These are phyloP conservation scores for Andrena trimmerana DNA, from an alignment of 2,888 invertebrate species.

Conservation along the genomic window DNA sequence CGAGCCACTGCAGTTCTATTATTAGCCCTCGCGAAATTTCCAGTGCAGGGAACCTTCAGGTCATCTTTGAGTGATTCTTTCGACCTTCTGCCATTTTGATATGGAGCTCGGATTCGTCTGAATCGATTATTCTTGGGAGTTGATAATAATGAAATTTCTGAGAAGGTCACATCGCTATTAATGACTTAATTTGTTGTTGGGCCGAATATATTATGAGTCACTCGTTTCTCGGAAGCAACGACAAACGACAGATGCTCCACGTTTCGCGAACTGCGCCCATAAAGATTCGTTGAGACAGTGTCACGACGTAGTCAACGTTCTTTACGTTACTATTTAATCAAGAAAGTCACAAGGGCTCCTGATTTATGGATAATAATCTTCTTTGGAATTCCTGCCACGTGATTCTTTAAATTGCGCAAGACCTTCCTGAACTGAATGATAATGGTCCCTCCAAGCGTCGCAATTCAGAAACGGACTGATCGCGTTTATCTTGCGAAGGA, in stretches of 20 bases:
- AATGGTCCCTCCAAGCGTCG: not conserved
- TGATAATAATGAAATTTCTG: not conserved
- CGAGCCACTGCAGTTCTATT: constrained; percentile 34
- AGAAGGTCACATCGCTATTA: not conserved
- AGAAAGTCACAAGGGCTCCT: not conserved
- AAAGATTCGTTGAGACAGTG: not conserved
- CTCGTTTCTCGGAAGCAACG: not conserved
- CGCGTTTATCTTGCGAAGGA: not conserved
- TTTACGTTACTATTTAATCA: constrained; percentile 3
- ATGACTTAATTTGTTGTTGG: not conserved
- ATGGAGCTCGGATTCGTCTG: no score
- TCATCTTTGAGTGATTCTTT: no score
- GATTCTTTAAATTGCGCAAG: constrained; percentile 8
- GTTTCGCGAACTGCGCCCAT: not conserved
- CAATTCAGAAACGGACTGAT: not conserved
- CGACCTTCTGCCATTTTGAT: no score
- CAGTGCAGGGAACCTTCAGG: not conserved
- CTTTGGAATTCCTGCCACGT: not conserved
- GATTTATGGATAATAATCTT: not conserved
- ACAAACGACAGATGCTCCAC: not conserved
- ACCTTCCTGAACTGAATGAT: not conserved
- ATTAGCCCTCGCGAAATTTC: constrained; percentile 22
- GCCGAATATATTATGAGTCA: not conserved
- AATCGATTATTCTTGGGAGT: no score
- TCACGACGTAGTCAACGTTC: not conserved